A percentile compares a stretch with the other conserved stretches of the same genome.
phyloP scores from a whole-genome alignment of 2,888 invertebrate species.

The Conus canariensis region DNA sequence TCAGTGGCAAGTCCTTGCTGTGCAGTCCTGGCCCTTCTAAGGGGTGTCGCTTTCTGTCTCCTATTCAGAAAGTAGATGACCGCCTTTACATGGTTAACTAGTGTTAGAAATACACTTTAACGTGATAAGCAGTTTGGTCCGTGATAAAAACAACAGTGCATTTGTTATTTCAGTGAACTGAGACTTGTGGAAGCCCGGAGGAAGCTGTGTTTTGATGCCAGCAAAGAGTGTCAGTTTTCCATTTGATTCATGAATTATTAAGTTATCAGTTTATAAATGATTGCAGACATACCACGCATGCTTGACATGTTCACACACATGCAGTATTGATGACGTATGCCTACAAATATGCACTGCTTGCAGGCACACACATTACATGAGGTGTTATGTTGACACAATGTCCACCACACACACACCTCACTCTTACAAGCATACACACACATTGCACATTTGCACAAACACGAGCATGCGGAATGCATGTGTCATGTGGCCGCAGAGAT shows the following conservation, averaged over 20 bases:
- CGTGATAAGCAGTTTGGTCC: no score
- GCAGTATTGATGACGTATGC: neutral
- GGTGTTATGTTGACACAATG: no score
- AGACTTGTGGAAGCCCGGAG: constrained; percentile 94
- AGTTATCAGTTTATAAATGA: neutral
- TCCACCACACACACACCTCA: neutral
- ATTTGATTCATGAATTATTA: neutral
- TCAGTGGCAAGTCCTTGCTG: no score
- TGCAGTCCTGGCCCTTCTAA: no score
- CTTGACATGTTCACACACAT: neutral
- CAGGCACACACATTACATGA: no score
- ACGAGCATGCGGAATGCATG: neutral
- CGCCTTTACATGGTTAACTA: no score
- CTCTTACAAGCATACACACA: neutral
- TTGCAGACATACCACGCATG: neutral
- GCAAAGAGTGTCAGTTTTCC: constrained; percentile 83
- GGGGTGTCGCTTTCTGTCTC: no score
- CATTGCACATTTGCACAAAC: neutral
- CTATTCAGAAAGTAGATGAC: no score
- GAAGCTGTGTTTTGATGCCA: constrained; percentile 91
- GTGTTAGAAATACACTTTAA: no score
- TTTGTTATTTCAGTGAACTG: constrained; percentile 85
- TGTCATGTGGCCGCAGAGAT: no score
- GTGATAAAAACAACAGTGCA: neutral
- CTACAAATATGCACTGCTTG: no score